Conservation (phyloP, 1,140 invertebrate species). For the Brachionus plicatilis region DNA sequence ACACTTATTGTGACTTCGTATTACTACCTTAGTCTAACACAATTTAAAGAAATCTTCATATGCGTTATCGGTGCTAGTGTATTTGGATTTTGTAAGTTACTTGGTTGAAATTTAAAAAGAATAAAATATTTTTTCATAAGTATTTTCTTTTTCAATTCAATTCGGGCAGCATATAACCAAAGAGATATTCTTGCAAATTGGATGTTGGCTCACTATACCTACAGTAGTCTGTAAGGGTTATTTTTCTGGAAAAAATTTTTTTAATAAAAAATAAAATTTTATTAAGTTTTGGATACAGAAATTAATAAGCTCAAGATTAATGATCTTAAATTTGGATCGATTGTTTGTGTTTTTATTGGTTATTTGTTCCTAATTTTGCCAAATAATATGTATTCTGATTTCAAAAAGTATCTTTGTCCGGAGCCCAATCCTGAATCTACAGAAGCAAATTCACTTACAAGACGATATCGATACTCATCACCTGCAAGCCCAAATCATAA, state of each 20-base stretch:
- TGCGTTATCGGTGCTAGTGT: conserved; percentile 33
- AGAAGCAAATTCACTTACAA: neutral
- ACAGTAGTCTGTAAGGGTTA: neutral
- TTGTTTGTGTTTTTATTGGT: conserved; percentile 10
- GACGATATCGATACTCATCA: conserved; percentile 17
- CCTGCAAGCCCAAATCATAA: conserved; percentile 17
- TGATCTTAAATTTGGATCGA: conserved; percentile 18
- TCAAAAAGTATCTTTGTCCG: neutral
- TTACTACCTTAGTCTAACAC: neutral
- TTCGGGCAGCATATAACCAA: neutral
- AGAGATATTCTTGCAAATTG: conserved; percentile 23
- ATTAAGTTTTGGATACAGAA: conserved; percentile 1
- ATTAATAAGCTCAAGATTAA: neutral
- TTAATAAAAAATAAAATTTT: neutral
- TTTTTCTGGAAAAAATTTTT: too few species aligned
- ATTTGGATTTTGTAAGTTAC: neutral
- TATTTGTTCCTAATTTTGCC: conserved; percentile 10
- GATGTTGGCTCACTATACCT: neutral
- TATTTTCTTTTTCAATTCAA: neutral
- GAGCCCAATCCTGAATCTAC: neutral
- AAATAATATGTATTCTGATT: conserved; percentile 26
- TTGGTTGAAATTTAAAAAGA: neutral
- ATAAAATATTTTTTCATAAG: neutral
- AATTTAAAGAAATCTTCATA: conserved; percentile 11
- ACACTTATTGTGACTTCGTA: neutral